Conservation (phyloP, 1,140 invertebrate genomes). For the Drosophila kohkoa region DNA sequence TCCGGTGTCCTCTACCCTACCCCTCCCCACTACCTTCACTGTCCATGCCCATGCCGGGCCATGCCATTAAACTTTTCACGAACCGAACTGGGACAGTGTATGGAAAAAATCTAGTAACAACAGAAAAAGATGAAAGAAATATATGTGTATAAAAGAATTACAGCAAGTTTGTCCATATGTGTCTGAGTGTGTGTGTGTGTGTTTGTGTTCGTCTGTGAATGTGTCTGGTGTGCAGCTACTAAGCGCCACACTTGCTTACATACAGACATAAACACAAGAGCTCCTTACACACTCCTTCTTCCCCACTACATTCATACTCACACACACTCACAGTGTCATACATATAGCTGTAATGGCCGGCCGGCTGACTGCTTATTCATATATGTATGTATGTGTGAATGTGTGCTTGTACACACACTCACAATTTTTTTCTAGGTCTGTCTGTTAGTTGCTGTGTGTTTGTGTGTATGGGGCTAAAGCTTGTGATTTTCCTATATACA, state of each 20-base stretch:
- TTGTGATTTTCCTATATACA: constrained; percentile 82
- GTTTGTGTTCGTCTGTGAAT: constrained; percentile 50
- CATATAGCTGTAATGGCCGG: constrained; percentile 69
- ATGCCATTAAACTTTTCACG: constrained; percentile 80
- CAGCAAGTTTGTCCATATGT: constrained; percentile 68
- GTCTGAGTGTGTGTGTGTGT: constrained; percentile 25
- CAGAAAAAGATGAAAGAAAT: constrained; percentile 84
- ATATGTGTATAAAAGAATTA: constrained; percentile 81
- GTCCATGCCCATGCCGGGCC: constrained; percentile 53
- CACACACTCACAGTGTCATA: constrained; percentile 34
- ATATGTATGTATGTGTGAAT: constrained; percentile 11
- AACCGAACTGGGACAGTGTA: constrained; percentile 80
- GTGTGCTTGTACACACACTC: not conserved
- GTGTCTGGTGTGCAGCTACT: constrained; percentile 61
- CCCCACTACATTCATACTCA: constrained; percentile 18
- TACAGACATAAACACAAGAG: constrained; percentile 51
- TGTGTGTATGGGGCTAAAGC: constrained; percentile 54
- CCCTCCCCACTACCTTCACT: constrained; percentile 12
- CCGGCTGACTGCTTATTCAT: constrained; percentile 59
- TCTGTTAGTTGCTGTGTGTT: constrained; percentile 20
- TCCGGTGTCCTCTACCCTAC: constrained; percentile 15
- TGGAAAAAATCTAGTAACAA: constrained; percentile 81
- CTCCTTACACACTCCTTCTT: constrained; percentile 39
- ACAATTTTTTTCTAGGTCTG: constrained; percentile 3
- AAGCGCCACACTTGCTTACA: constrained; percentile 41